Evolutionary conservation across 2,797 vertebrate species (phyloP).

Genomic region (Crocidura indochinensis): DNA sequence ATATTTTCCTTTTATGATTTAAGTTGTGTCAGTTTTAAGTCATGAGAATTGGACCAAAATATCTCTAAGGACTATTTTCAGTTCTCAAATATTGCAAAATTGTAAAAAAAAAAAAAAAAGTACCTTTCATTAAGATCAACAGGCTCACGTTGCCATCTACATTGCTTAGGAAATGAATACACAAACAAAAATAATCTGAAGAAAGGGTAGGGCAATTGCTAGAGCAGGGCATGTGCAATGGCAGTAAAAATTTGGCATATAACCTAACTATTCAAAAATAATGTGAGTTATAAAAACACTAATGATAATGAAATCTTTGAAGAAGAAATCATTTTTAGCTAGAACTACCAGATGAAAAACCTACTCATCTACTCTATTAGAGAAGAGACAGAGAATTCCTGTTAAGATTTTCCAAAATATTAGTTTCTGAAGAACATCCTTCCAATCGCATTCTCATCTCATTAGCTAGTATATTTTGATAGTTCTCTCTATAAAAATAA

Average conservation of each 20-base stretch:
- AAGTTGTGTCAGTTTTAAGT: constrained; percentile 41
- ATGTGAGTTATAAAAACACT: constrained; percentile 1
- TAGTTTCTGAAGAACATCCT: constrained; percentile 14
- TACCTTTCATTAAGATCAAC: constrained; percentile 46
- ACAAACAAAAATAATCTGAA: background rate
- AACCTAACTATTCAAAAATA: constrained; percentile 25
- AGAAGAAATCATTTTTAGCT: constrained; percentile 57
- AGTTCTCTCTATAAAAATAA: constrained; percentile 65
- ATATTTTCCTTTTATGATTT: background rate
- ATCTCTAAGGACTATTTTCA: constrained; percentile 46
- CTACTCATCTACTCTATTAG: constrained; percentile 20
- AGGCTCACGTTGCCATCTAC: background rate
- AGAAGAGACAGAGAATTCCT: background rate
- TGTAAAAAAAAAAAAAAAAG: constrained; percentile 39
- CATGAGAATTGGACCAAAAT: constrained; percentile 18
- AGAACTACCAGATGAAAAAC: constrained; percentile 52
- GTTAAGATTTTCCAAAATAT: constrained; percentile 68
- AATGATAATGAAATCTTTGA: constrained; percentile 46
- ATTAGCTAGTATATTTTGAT: constrained; percentile 32
- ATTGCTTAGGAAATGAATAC: background rate
- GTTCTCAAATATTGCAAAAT: constrained; percentile 54
- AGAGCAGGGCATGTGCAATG: background rate
- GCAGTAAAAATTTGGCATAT: constrained; percentile 45
- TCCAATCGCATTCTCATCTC: constrained; percentile 51
- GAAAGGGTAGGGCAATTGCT: constrained; percentile 15